Conservation (phyloP, 92 coral and sea anemone genomes). For the Actinostola sp. region DNA sequence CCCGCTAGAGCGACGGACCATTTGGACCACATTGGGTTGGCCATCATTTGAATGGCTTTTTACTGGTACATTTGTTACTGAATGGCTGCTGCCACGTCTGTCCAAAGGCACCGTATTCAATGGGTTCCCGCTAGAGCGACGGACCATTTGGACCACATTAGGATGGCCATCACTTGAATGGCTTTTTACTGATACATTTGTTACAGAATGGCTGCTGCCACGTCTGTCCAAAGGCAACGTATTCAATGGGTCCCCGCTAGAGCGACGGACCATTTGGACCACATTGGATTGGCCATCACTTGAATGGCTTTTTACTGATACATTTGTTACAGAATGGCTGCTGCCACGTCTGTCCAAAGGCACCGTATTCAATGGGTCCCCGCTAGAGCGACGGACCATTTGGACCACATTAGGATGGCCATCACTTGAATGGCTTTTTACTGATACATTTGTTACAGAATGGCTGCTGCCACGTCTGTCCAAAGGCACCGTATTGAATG, state of each 20-base stretch:
- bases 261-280: neutral
- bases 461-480: neutral
- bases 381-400: neutral
- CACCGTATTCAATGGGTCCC: neutral
- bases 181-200: neutral
- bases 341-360: neutral
- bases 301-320: neutral
- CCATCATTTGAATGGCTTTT: neutral
- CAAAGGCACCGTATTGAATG: neutral
- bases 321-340: neutral
- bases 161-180: neutral
- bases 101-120: neutral
- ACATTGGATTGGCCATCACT: neutral
- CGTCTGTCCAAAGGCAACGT: neutral
- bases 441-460: neutral
- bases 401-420: neutral
- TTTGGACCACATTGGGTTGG: too few relatives aligned
- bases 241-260: neutral
- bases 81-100: neutral
- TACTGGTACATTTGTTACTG: neutral
- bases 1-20: too few relatives aligned
- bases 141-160: neutral
- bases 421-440: neutral
- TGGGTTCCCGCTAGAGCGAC: neutral
- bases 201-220: constrained; percentile 13